These are phyloP conservation scores for Crotalus viridis DNA, from an alignment of 2,113 vertebrate species.

Conservation along the genomic window DNA sequence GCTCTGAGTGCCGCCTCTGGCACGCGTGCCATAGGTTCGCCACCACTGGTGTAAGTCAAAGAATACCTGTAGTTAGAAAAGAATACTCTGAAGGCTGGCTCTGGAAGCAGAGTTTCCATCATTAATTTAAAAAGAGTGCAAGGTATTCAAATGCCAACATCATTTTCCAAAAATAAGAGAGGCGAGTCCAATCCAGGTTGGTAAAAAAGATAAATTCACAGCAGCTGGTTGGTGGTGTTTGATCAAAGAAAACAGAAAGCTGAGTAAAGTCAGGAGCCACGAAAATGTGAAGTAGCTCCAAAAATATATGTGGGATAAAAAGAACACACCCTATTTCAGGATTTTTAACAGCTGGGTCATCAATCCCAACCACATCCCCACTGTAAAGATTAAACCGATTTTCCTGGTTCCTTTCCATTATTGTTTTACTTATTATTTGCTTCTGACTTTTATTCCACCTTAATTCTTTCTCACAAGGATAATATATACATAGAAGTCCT, in stretches of 20 bases:
- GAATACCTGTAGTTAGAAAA: neutral
- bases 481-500: neutral
- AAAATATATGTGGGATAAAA: conserved; percentile 45
- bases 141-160: neutral
- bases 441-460: neutral
- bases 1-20: no score
- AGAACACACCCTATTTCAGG: neutral
- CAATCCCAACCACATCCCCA: neutral
- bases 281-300: conserved; percentile 51
- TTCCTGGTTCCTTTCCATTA: neutral
- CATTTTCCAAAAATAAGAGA: neutral
- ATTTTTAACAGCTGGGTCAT: neutral
- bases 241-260: conserved; percentile 59
- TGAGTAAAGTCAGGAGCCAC: conserved; percentile 64
- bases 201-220: conserved; percentile 52
- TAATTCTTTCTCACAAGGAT: neutral
- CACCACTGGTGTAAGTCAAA: neutral
- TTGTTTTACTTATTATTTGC: neutral
- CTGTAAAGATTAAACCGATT: neutral
- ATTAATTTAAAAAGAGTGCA: neutral
- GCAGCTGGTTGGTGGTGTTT: conserved; percentile 59
- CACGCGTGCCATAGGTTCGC: no score
- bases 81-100: neutral
- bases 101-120: neutral
- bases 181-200: conserved; percentile 16